These are phyloP conservation scores for Telmatherina bonti DNA, from an alignment of 2,797 vertebrate genomes.

Conservation along the genomic window DNA sequence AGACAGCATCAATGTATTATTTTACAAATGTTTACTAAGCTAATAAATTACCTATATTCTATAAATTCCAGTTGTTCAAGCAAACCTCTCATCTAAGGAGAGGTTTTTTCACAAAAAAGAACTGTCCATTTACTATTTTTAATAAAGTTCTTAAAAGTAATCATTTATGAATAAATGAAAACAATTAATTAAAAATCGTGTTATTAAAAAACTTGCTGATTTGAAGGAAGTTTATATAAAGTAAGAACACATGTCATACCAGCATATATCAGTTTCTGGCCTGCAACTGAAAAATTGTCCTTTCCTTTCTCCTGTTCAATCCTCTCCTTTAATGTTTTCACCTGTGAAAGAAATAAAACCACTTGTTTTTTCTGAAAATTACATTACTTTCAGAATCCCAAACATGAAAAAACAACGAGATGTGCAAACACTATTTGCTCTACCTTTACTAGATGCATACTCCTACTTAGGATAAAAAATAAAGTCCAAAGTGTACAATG, in stretches of 20 bases:
- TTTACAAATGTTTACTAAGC: constrained; percentile 10
- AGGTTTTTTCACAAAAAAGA: too few relatives aligned
- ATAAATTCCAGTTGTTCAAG: background rate
- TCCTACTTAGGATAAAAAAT: background rate
- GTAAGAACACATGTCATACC: constrained; percentile 80
- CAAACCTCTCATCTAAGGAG: background rate
- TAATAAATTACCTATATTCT: background rate
- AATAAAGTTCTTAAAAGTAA: background rate
- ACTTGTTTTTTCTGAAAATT: background rate
- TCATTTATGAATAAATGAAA: background rate
- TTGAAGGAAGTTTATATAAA: background rate
- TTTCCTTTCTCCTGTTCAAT: constrained; percentile 95
- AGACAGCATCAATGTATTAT: background rate
- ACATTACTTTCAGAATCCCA: background rate
- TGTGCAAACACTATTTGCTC: background rate
- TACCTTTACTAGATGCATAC: background rate
- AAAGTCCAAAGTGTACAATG: constrained; percentile 39
- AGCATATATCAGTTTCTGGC: constrained; percentile 97
- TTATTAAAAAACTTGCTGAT: background rate
- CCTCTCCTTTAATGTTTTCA: constrained; percentile 93
- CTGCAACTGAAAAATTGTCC: constrained; percentile 91
- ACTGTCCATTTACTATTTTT: background rate
- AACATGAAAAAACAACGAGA: background rate
- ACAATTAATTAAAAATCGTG: background rate
- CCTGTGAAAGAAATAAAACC: constrained; percentile 73